Evolutionary conservation across 2,113 vertebrate genomes (phyloP), one percentile per base, ranked within the genome.

Genomic region (Cyanoliseus patagonus): DNA sequence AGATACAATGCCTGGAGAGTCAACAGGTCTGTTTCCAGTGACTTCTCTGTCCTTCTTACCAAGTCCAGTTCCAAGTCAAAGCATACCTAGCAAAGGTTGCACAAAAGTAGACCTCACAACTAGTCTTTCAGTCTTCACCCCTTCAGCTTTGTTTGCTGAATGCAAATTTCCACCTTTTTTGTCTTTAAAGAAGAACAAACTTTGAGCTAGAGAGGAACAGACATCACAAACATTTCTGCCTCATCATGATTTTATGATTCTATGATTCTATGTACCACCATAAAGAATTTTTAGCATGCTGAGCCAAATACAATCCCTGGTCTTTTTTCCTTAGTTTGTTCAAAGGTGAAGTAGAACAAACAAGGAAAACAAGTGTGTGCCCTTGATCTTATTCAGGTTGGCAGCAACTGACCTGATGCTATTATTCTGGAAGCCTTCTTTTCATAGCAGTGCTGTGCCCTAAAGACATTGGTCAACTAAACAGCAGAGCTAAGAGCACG

Each of bases 371-470:
- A 92, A 96, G 63, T 35, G 37, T 30, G 4, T 47, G 77, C 47
- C 73, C 92, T 92, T 97, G 95, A 95, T 73, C 70, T 96, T 95
- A 95, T 95, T 95, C 80, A 92, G 52, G 73, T 89, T 96, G 95
- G 86, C 92, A 96, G 95, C 62, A 73, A 73, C 39, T 89, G 92
- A 94, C 52, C 83, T 78, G 37, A 64, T 66, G 52, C 13, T 68
- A 49, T 86, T 88, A 77, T 74, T 93, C 86, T 76, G 47, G 73
- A 88, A 84, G 47, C 28, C 86, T 83, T 90, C 83, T 92, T 82
- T 46, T 76, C 66, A 88, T 92, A 74, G 73, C 55, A 76, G 11
- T 9, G 37, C 49, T 13, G 52, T 93, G 86, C 92, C 94, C 88
- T 91, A 94, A 68, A 94, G 83, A 84, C 73, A 92, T 9, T 24